Conservation (phyloP, 2,888 invertebrate species). For the Mimumesa dahlbomi region DNA sequence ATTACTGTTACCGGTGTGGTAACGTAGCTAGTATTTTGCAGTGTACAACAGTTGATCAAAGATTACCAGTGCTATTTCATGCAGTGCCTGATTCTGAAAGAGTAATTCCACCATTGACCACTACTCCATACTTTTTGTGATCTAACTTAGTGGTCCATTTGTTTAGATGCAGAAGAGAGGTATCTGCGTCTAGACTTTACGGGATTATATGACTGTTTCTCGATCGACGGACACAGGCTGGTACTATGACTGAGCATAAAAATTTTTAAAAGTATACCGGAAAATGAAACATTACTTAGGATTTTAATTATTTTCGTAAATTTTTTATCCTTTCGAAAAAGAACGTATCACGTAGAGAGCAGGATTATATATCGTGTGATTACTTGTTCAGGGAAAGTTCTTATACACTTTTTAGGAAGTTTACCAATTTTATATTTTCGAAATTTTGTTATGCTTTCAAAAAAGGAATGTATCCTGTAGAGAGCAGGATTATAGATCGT, state of each 20-base stretch:
- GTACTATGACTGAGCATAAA: slow-evolving; percentile 63
- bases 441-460: too few species aligned
- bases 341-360: slow-evolving; percentile 25
- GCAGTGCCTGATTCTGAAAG: slow-evolving; percentile 98
- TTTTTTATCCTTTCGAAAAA: slow-evolving; percentile 46
- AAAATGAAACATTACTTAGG: slow-evolving; percentile 32
- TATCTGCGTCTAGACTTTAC: slow-evolving; percentile 64
- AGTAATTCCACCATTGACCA: slow-evolving; percentile 94
- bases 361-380: slow-evolving; percentile 47
- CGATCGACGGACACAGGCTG: slow-evolving; percentile 63
- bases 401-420: slow-evolving; percentile 60
- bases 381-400: slow-evolving; percentile 54
- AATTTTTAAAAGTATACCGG: slow-evolving; percentile 37
- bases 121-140: slow-evolving; percentile 98
- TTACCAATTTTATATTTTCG: too few species aligned
- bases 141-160: slow-evolving; percentile 72
- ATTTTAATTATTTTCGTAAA: slow-evolving; percentile 37
- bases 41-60: slow-evolving; percentile 89
- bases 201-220: slow-evolving; percentile 65
- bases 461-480: too few species aligned
- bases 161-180: slow-evolving; percentile 67
- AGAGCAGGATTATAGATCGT: too few species aligned
- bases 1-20: slow-evolving; percentile 99
- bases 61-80: slow-evolving; percentile 92
- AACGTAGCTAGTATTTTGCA: slow-evolving; percentile 98